A percentile compares a stretch with the other conserved stretches of the same genome.
Evolutionary conservation across 2,888 invertebrate genomes (phyloP).

Genomic region (Netelia inedita): DNA sequence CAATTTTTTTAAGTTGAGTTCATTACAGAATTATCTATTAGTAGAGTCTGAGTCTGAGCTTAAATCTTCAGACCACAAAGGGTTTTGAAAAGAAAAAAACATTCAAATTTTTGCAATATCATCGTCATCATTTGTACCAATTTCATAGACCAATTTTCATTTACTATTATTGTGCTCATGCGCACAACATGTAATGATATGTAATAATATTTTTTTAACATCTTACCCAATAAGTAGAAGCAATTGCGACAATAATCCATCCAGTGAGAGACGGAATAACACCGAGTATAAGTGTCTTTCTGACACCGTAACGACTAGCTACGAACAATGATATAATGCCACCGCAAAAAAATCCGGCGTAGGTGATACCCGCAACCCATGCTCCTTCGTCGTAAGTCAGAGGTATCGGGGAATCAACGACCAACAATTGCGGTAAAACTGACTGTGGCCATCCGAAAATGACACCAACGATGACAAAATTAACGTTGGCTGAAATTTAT

Average conservation of each 20-base stretch:
- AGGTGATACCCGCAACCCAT: conserved; percentile 64
- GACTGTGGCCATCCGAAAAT: conserved; percentile 67
- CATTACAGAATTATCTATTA: too few relatives aligned
- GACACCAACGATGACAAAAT: conserved; percentile 59
- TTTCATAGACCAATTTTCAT: too few relatives aligned
- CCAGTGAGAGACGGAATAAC: conserved; percentile 36
- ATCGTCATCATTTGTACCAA: too few relatives aligned
- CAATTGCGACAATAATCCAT: conserved; percentile 59
- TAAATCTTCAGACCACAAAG: too few relatives aligned
- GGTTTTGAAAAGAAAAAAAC: too few relatives aligned
- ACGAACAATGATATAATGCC: conserved; percentile 53
- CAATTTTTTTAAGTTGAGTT: too few relatives aligned
- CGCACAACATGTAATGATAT: too few relatives aligned
- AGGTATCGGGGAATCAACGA: conserved; percentile 15
- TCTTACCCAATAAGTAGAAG: conserved; percentile 64
- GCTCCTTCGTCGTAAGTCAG: conserved; percentile 62
- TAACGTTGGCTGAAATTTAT: conserved; percentile 60
- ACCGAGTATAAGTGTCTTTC: conserved; percentile 48
- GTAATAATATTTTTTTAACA: too few relatives aligned
- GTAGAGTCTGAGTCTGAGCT: too few relatives aligned
- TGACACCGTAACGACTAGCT: conserved; percentile 51
- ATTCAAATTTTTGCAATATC: too few relatives aligned
- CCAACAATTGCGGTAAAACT: conserved; percentile 64
- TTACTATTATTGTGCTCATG: too few relatives aligned
- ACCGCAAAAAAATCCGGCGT: conserved; percentile 59